A percentile compares a stretch with the other conserved stretches of the same genome.
phyloP scores from a whole-genome alignment of 2,113 vertebrate species.

The Thermophis baileyi region DNA sequence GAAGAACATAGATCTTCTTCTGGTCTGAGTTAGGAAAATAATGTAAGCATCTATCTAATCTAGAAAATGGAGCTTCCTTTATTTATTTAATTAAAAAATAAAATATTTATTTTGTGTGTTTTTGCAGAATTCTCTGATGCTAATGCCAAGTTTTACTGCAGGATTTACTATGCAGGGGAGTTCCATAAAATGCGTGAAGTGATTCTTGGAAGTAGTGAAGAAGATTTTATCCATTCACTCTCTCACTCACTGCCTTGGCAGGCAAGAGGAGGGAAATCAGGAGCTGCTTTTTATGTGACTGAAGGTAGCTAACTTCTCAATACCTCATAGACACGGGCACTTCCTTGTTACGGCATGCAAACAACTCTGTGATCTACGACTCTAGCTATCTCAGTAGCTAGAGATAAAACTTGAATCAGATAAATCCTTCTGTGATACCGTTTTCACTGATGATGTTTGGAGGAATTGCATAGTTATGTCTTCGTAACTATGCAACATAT shows the following conservation, averaged over 20 bases:
- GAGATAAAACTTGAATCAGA: neutral
- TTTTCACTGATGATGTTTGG: neutral
- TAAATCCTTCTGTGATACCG: neutral
- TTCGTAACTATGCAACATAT: neutral
- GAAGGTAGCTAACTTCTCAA: slow-evolving; percentile 72
- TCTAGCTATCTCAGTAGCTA: too few relatives aligned
- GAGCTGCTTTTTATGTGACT: slow-evolving; percentile 95
- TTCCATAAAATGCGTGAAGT: slow-evolving; percentile 96
- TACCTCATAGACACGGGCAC: neutral
- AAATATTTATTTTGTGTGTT: neutral
- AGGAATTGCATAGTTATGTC: neutral
- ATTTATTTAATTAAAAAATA: neutral
- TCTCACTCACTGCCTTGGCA: slow-evolving; percentile 97
- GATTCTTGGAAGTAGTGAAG: slow-evolving; percentile 90
- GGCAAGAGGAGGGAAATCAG: slow-evolving; percentile 94
- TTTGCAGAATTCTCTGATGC: slow-evolving; percentile 92
- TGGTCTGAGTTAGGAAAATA: neutral
- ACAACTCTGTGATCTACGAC: neutral
- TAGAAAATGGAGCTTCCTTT: neutral
- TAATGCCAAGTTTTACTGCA: slow-evolving; percentile 96
- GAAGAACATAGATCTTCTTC: neutral
- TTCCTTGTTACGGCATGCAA: neutral
- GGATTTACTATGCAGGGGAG: slow-evolving; percentile 94
- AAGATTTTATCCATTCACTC: slow-evolving; percentile 93
- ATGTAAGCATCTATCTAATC: neutral